Conservation (phyloP, 1,140 invertebrate species). For the Coenobita brevimanus region DNA sequence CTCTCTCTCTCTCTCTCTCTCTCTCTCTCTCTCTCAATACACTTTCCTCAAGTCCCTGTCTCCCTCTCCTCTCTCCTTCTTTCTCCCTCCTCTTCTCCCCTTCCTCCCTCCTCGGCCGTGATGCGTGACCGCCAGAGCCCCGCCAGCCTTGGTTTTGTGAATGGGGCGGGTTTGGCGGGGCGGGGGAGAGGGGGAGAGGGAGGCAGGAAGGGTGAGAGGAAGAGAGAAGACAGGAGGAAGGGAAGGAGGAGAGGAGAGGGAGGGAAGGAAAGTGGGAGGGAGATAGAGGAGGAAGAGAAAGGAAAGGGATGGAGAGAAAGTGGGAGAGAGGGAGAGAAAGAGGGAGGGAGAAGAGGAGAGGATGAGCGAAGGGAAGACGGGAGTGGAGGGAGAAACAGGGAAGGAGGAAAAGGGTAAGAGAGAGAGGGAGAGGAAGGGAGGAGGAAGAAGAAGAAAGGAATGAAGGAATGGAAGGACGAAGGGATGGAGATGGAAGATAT, state of each 20-base stretch:
- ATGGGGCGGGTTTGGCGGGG: conserved; percentile 27
- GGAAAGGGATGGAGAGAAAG: not conserved
- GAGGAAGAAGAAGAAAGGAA: not conserved
- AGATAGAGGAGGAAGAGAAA: not conserved
- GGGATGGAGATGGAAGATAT: too few species aligned
- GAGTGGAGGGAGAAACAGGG: too few species aligned
- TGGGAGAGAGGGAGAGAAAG: not conserved
- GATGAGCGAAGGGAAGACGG: too few species aligned
- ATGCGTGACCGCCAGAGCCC: conserved; percentile 41
- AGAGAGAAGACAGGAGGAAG: not conserved
- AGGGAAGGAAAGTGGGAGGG: not conserved
- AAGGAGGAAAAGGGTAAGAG: too few species aligned
- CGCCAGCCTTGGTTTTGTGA: conserved; percentile 49
- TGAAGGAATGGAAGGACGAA: not conserved
- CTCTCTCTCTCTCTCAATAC: not conserved
- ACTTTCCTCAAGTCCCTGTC: too few species aligned
- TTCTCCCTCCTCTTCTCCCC: not conserved
- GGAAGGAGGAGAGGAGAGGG: not conserved
- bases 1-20: conserved; percentile 6
- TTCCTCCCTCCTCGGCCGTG: not conserved
- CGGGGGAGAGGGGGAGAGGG: not conserved
- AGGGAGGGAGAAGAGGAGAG: too few species aligned
- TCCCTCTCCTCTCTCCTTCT: not conserved
- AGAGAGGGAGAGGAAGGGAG: not conserved
- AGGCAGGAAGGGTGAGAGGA: not conserved